These are phyloP conservation scores for Brotula barbata DNA, from an alignment of 2,797 vertebrate genomes.

Conservation along the genomic window DNA sequence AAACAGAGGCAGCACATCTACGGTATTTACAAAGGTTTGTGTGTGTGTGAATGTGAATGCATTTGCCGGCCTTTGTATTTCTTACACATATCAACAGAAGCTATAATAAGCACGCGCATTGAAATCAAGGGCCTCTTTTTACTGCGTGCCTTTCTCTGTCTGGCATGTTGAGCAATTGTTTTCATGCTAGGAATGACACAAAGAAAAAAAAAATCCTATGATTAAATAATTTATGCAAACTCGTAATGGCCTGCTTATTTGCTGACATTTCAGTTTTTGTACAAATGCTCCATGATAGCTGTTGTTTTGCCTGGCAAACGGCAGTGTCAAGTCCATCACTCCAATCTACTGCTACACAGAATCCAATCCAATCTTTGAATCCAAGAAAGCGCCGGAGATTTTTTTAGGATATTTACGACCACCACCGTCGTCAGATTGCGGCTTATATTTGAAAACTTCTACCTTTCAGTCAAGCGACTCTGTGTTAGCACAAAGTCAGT, in stretches of 20 bases:
- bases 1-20: too few relatives aligned
- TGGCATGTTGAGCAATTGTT: conserved; percentile 5
- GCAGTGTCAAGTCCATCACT: conserved; percentile 26
- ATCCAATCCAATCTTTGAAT: conserved; percentile 23
- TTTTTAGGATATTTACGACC: background rate
- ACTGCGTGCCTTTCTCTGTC: conserved; percentile 1
- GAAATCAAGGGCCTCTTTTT: background rate
- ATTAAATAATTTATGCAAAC: conserved; percentile 47
- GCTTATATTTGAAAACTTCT: background rate
- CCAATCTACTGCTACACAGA: conserved; percentile 15
- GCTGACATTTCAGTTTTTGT: conserved; percentile 45
- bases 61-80: too few relatives aligned
- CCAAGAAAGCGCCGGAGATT: background rate
- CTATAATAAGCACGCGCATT: conserved; percentile 7
- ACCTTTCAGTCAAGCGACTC: background rate
- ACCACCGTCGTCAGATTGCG: conserved; percentile 2
- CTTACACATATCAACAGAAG: background rate
- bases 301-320: conserved; percentile 3
- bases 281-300: conserved; percentile 42
- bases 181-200: conserved; percentile 16
- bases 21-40: too few relatives aligned
- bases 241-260: conserved; percentile 30
- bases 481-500: background rate
- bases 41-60: too few relatives aligned
- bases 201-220: background rate